These are phyloP conservation scores for Pandemis heparana DNA, from an alignment of 2,888 invertebrate genomes.

Conservation along the genomic window DNA sequence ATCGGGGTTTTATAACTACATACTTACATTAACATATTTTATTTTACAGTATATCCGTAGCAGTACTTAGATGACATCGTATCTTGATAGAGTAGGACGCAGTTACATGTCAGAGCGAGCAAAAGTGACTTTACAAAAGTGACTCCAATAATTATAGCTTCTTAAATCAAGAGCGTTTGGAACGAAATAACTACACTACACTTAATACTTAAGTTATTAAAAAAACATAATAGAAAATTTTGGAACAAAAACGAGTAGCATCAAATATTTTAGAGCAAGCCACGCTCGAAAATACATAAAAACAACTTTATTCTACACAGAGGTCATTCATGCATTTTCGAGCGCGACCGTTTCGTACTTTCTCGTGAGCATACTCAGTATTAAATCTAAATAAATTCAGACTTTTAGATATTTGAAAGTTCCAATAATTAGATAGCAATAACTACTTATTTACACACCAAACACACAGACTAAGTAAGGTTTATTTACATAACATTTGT, in stretches of 20 bases:
- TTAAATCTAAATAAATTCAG: slow-evolving; percentile 25
- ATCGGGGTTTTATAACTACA: background rate
- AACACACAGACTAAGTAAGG: slow-evolving; percentile 1
- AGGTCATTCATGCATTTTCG: background rate
- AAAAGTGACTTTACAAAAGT: background rate
- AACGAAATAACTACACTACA: background rate
- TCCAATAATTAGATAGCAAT: background rate
- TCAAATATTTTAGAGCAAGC: background rate
- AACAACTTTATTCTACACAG: background rate
- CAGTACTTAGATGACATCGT: background rate
- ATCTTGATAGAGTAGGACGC: background rate
- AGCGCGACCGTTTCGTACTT: background rate
- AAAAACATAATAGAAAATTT: background rate
- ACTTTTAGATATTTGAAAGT: slow-evolving; percentile 28
- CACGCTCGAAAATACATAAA: background rate
- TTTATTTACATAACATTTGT: slow-evolving; percentile 24
- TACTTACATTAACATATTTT: slow-evolving; percentile 1
- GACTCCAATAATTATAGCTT: background rate
- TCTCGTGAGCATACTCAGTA: background rate
- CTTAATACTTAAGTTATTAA: background rate
- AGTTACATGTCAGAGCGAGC: background rate
- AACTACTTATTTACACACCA: slow-evolving; percentile 29
- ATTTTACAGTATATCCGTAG: background rate
- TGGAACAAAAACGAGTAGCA: background rate
- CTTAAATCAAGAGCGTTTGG: background rate